Percentiles rank a stretch among this genome's conserved stretches.
Conservation (phyloP, 2,888 invertebrate species). For the Lithophane socia region DNA sequence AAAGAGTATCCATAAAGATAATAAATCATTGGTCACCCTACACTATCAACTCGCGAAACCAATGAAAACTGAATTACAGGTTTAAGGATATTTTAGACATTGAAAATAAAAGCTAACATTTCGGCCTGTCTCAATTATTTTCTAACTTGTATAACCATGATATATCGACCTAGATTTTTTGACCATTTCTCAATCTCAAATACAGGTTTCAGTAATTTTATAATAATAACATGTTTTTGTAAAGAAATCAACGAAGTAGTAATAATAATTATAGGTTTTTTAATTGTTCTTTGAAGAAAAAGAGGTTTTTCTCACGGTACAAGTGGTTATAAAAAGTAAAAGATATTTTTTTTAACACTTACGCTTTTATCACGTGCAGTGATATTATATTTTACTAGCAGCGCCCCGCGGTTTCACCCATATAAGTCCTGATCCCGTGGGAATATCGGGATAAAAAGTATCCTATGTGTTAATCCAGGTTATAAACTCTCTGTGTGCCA, state of each 20-base stretch:
- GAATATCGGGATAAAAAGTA: no score
- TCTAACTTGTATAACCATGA: conserved; percentile 23
- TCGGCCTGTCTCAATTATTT: conserved; percentile 45
- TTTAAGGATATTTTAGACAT: conserved; percentile 44
- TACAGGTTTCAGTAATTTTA: conserved; percentile 8
- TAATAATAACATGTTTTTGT: conserved; percentile 16
- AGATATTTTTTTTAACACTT: background rate
- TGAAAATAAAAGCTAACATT: conserved; percentile 16
- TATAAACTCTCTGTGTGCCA: no score
- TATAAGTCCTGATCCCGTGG: no score
- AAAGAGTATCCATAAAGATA: background rate
- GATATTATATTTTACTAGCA: no score
- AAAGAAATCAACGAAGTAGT: background rate
- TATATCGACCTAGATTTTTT: conserved; percentile 40
- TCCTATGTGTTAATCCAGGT: no score
- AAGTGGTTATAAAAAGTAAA: conserved; percentile 19
- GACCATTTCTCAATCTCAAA: conserved; percentile 40
- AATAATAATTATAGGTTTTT: background rate
- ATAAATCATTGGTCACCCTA: conserved; percentile 43
- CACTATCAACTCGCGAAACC: conserved; percentile 50
- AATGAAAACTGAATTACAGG: conserved; percentile 55
- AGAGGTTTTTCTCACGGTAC: conserved; percentile 24
- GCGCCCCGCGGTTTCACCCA: no score
- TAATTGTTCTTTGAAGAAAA: conserved; percentile 19
- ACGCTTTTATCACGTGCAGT: no score